Evolutionary conservation across 2,113 vertebrate species (phyloP).

Genomic region (Paraplagusia blochii): DNA sequence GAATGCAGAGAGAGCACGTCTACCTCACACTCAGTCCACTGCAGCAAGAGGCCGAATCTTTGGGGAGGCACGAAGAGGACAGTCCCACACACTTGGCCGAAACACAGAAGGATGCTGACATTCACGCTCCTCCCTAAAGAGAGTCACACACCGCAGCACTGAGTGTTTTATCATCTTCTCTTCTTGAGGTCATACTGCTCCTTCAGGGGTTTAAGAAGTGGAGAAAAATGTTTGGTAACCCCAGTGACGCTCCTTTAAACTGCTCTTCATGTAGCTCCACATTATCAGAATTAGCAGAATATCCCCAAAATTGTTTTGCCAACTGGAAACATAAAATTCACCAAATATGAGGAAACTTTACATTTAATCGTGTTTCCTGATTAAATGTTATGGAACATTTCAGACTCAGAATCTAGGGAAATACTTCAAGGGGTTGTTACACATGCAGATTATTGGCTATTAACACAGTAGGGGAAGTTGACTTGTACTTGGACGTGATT

Average conservation of each 20-base stretch:
- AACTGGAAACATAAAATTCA: too few relatives aligned
- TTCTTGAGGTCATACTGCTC: constrained; percentile 35
- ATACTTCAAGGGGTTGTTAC: too few relatives aligned
- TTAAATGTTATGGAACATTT: too few relatives aligned
- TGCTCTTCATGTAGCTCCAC: too few relatives aligned
- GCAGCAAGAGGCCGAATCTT: constrained; percentile 31
- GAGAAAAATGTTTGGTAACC: constrained; percentile 6
- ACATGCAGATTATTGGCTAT: too few relatives aligned
- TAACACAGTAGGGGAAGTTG: too few relatives aligned
- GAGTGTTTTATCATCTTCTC: constrained; percentile 46
- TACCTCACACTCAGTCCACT: constrained; percentile 38
- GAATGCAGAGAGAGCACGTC: constrained; percentile 49
- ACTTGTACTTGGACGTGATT: too few relatives aligned
- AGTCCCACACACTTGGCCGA: constrained; percentile 29
- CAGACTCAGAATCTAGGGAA: too few relatives aligned
- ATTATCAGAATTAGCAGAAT: too few relatives aligned
- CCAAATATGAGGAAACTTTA: too few relatives aligned
- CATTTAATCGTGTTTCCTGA: too few relatives aligned
- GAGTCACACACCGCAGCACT: constrained; percentile 38
- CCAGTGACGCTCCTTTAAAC: constrained; percentile 2
- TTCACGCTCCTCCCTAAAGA: constrained; percentile 34
- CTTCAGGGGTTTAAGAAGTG: constrained; percentile 30
- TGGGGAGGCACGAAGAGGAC: constrained; percentile 42
- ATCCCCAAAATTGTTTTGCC: too few relatives aligned
- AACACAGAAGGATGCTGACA: constrained; percentile 36